phyloP scores from a whole-genome alignment of 2,113 vertebrate species.

The Haemorhous mexicanus region DNA sequence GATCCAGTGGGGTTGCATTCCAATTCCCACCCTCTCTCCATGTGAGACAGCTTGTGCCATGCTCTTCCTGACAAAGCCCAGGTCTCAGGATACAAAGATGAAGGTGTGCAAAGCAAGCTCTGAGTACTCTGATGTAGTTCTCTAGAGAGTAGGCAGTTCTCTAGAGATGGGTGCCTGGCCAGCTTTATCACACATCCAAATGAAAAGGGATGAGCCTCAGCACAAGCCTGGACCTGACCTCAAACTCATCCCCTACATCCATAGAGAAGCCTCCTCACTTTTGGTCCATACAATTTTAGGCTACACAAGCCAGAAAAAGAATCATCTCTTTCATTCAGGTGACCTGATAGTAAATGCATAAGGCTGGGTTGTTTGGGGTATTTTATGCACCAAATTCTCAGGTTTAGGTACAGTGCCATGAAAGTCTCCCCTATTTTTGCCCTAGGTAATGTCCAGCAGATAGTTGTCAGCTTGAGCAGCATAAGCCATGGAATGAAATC shows the following conservation, averaged over 20 bases:
- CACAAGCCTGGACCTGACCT: background rate
- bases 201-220: background rate
- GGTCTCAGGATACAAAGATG: background rate
- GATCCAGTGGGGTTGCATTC: background rate
- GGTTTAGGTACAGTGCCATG: background rate
- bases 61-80: background rate
- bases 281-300: background rate
- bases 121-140: fast-evolving
- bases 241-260: background rate
- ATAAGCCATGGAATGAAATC: background rate
- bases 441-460: background rate
- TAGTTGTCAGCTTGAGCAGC: background rate
- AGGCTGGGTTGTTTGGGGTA: background rate
- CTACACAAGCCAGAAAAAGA: background rate
- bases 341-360: background rate
- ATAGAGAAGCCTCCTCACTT: background rate
- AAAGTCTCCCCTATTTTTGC: background rate
- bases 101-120: background rate
- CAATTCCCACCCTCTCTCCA: background rate
- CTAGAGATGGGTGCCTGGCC: background rate
- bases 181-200: background rate
- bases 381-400: background rate
- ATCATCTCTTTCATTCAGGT: background rate
- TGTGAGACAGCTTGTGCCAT: background rate
- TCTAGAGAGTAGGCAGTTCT: background rate